Base-by-base conservation (phyloP, 2,888 invertebrate species). In the Chrysolina haemoptera region DNA sequence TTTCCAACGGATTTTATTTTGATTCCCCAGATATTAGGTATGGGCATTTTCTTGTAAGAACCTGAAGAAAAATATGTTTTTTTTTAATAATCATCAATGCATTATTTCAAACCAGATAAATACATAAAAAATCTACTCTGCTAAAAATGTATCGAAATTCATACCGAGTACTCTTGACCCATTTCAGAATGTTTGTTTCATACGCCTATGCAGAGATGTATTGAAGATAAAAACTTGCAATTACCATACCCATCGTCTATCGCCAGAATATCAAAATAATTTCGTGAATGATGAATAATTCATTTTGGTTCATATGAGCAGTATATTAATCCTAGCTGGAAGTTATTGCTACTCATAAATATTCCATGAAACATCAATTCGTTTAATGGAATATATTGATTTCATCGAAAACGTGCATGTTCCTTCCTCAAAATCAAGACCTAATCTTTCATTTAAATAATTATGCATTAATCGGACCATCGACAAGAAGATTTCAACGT, bases 191-290 rank as follows among this genome's bases (percentile, higher is more conserved):
- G 6, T 59, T 14, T 14, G 5, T 59, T 20, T 11, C 12, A 9
- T 11, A 20, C 53, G 59, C 27, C 59, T 27, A 59, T 59, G 59
- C 5, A 27, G 14, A 59, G 27, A 59, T 59, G 9, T n/a, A 59
- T 27, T 55, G 10, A 10, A 59, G 22, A 35, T 59, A 35, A 16
- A 27, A n/a, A 59, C 9, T 35, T 35, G 59, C 59, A 27, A 59
- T 59, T 14, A 9, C 10, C 35, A 35, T 14, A 59, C 16, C 22
- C 9, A 6, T 35, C 22, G 12, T 27, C 59, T n/a, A 59, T 59
- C 59, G 14, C 27, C 27, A n/a, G 59, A n/a, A 59, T 59, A 59
- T 59, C 59, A 35, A 11, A 59, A 59, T 59, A 59, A 27, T 59
- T 59, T n/a, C 9, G 35, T 59, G 59, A n/a, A 59, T 27, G 27